Evolutionary conservation across 2,797 vertebrate genomes (phyloP), one percentile per base, ranked within the genome.

Genomic region (Myripristis murdjan): DNA sequence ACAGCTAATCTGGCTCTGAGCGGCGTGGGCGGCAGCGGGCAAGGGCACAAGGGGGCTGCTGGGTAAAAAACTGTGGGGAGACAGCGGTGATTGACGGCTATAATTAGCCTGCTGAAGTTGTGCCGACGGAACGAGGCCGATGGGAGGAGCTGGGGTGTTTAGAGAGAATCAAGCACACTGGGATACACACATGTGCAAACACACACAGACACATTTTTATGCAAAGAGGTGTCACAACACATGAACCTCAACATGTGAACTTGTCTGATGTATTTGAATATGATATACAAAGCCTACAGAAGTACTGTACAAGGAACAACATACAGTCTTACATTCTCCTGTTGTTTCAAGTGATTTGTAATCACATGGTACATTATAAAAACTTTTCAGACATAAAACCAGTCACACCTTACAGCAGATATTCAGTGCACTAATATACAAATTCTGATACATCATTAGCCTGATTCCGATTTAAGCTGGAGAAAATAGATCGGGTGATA

Each of bases 81-180:
- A 90, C 85, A 54, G 79, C 47, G 23, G 61, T 92, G 91, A 93
- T 92, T 92, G 93, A 91, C 91, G 64, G 88, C 81, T 81, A 83
- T 92, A 94, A 94, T 93, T 92, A 90, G 84, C 79, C 64, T 35
- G 79, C 84, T 80, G 77, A 87, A 89, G 89, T 84, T 85, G 80
- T 75, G 77, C 66, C 48, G 79, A 84, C 24, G 62, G 84, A 92
- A 90, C 64, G 49, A 88, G 89, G 83, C 81, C 55, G 73, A 84
- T 74, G 77, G 89, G 83, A 90, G 90, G 89, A 85, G 82, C 56
- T 4, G 59, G 76, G 80, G 63, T 78, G 80, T 83, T 90, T 71
- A 54, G 66, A 61, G 70, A 83, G 82, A 65, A 77, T 81, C 70
- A 28, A 78, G 66, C 76, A 65, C 64, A 84, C 76, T 80, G 51